Percentiles rank a stretch among this genome's conserved stretches.
These are phyloP conservation scores for Vesta saturnalis DNA, from an alignment of 2,888 invertebrate species.

Conservation along the genomic window DNA sequence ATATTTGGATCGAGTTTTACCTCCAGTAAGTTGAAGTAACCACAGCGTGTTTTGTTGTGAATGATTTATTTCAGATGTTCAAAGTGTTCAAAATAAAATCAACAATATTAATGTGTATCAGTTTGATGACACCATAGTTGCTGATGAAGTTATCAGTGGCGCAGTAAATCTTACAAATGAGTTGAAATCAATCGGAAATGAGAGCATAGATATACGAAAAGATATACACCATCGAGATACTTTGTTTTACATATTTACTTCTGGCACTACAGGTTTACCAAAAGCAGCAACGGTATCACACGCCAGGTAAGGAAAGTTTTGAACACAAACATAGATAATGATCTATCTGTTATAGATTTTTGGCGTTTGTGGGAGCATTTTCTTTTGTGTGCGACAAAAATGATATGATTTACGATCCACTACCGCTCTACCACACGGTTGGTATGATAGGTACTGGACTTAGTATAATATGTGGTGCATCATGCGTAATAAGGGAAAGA, in stretches of 20 bases:
- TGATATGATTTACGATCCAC: constrained; percentile 88
- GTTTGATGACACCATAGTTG: background rate
- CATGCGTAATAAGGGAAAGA: constrained; percentile 84
- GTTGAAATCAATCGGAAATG: background rate
- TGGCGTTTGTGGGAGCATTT: background rate
- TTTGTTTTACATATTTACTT: constrained; percentile 91
- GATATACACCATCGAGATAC: background rate
- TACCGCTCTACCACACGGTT: constrained; percentile 95
- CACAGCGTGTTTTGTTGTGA: background rate
- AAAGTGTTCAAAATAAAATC: background rate
- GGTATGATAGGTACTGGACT: constrained; percentile 88
- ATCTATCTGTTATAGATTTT: constrained; percentile 15
- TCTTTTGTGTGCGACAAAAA: constrained; percentile 48
- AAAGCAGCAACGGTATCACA: constrained; percentile 96
- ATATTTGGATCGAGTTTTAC: constrained; percentile 75
- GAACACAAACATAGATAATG: background rate
- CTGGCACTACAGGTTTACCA: constrained; percentile 96
- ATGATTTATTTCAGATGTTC: background rate
- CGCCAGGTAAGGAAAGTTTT: constrained; percentile 67
- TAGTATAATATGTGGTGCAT: constrained; percentile 77
- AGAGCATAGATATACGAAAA: background rate
- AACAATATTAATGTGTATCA: background rate
- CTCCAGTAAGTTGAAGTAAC: constrained; percentile 45
- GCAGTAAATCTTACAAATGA: constrained; percentile 1
- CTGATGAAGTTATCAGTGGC: background rate